Evolutionary conservation across 2,113 vertebrate genomes (phyloP).

Genomic region (Rousettus leschenaultii): DNA sequence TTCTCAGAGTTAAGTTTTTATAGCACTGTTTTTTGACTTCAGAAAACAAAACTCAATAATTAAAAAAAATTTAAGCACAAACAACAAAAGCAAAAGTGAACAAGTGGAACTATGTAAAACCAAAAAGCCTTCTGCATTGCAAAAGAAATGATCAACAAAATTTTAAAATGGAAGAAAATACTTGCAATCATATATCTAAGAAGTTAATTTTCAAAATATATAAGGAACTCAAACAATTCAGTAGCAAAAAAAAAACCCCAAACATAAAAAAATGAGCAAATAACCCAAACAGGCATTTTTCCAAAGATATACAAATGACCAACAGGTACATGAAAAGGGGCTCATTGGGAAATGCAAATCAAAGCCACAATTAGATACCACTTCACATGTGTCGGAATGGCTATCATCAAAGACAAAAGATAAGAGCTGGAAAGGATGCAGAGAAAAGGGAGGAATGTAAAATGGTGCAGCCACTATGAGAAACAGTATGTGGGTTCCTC

Average conservation of each 20-base stretch:
- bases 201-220: neutral
- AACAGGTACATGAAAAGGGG: neutral
- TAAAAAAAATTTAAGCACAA: neutral
- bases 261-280: neutral
- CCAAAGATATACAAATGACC: neutral
- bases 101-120: neutral
- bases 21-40: conserved; percentile 10
- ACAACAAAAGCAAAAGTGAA: neutral
- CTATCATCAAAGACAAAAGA: neutral
- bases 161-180: neutral
- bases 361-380: neutral
- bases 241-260: neutral
- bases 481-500: neutral
- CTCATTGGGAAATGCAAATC: neutral
- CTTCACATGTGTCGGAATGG: neutral
- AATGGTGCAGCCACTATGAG: neutral
- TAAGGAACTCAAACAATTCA: neutral
- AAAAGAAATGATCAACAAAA: neutral
- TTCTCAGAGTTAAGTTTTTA: conserved; percentile 31
- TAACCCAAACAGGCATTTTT: neutral
- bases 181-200: neutral
- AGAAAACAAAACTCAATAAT: neutral
- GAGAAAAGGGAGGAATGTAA: neutral
- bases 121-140: neutral
- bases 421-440: neutral